phyloP scores from a whole-genome alignment of 2,888 invertebrate species.

The Oscheius onirici region DNA sequence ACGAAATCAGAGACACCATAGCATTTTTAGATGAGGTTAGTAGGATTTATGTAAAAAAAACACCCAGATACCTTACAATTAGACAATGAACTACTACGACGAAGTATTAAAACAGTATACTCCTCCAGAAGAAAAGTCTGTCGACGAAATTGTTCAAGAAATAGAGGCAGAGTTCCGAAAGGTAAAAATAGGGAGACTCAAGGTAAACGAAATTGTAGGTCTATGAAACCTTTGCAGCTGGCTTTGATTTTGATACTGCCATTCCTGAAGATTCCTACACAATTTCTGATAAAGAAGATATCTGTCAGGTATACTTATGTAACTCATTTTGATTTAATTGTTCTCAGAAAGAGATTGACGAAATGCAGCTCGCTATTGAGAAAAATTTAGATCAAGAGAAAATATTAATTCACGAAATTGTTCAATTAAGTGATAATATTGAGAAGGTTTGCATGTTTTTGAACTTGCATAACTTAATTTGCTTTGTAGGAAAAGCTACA shows the following conservation, averaged over 20 bases:
- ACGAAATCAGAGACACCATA: constrained; percentile 8
- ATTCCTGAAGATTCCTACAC: not conserved
- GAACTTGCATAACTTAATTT: not conserved
- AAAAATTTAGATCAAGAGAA: constrained; percentile 1
- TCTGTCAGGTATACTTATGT: not conserved
- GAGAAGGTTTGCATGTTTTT: not conserved
- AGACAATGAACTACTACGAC: constrained; percentile 30
- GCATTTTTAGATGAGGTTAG: constrained; percentile 19
- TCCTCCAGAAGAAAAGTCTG: constrained; percentile 29
- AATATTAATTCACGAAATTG: not conserved
- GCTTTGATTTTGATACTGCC: constrained; percentile 1
- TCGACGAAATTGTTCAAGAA: constrained; percentile 30
- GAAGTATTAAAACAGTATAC: constrained; percentile 32
- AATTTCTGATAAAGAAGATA: not conserved
- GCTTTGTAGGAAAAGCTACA: not conserved
- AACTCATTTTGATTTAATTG: not conserved
- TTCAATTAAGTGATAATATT: not conserved
- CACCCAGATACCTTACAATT: too few relatives aligned
- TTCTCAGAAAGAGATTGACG: not conserved
- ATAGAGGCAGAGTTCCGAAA: constrained; percentile 30
- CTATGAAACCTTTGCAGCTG: constrained; percentile 11
- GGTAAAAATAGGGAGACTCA: too few relatives aligned
- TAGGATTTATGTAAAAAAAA: not conserved
- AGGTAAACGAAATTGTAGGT: not conserved
- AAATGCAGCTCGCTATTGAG: not conserved